Conservation (phyloP, 2,113 vertebrate species). For the Phoenicopterus ruber region DNA sequence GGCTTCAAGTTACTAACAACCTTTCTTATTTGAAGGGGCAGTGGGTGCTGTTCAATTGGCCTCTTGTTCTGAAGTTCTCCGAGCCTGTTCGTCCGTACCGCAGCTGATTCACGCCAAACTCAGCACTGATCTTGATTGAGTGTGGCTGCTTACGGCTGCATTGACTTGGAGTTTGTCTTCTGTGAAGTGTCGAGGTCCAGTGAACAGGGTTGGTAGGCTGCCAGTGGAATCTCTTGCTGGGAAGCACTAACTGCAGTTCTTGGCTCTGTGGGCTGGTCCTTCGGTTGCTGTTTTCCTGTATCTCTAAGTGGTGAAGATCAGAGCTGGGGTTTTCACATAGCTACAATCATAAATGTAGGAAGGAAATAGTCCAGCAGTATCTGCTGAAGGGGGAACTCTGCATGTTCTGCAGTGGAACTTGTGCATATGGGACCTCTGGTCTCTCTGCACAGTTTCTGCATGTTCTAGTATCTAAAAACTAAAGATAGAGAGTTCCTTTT, state of each 20-base stretch:
- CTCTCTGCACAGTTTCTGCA: not conserved
- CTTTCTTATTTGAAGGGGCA: not conserved
- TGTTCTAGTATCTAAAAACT: not conserved
- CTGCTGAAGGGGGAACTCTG: not conserved
- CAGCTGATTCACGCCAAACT: not conserved
- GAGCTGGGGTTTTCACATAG: not conserved
- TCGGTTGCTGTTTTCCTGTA: not conserved
- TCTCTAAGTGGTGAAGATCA: not conserved
- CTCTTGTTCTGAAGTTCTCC: not conserved
- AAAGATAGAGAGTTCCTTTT: not conserved
- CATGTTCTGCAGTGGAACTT: not conserved
- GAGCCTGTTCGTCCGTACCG: not conserved
- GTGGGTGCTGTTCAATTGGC: not conserved
- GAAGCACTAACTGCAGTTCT: not conserved
- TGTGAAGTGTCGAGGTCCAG: fast-evolving
- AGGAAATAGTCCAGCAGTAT: not conserved
- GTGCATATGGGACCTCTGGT: not conserved
- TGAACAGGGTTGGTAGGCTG: not conserved
- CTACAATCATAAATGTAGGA: not conserved
- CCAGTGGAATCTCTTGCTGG: not conserved
- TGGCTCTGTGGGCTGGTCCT: not conserved
- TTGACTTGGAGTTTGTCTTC: not conserved
- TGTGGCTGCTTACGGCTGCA: not conserved
- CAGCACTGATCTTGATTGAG: not conserved
- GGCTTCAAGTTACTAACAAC: not conserved